Conservation (phyloP, 2,113 vertebrate genomes). For the Sula dactylatra region DNA sequence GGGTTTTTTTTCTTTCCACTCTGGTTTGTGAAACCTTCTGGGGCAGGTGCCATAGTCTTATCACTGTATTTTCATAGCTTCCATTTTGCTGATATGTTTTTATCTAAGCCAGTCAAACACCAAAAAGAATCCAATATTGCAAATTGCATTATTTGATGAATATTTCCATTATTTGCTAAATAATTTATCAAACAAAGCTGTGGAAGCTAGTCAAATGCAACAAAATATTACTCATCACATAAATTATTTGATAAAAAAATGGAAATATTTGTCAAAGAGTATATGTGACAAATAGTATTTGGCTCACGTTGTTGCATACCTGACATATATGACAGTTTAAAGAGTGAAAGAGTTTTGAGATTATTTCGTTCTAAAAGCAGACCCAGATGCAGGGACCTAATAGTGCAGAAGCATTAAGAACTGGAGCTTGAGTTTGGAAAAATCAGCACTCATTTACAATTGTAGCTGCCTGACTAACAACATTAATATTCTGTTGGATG, state of each 20-base stretch:
- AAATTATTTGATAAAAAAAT: neutral
- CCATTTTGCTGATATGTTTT: neutral
- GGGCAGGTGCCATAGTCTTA: neutral
- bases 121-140: neutral
- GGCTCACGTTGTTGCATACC: neutral
- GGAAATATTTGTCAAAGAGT: neutral
- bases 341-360: neutral
- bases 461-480: neutral
- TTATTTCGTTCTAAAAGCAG: neutral
- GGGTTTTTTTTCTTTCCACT: neutral
- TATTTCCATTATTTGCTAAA: neutral
- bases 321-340: neutral
- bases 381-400: neutral
- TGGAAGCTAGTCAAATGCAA: neutral
- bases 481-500: neutral
- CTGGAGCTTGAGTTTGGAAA: neutral
- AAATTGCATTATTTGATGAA: slow-evolving; percentile 1
- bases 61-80: neutral
- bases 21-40: neutral
- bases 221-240: neutral
- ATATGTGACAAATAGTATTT: neutral
- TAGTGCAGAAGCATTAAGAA: neutral
- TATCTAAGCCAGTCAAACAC: neutral
- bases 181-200: neutral
- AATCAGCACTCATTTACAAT: neutral